Conservation (phyloP, 2,797 vertebrate species). For the Poeciliopsis presidionis region DNA sequence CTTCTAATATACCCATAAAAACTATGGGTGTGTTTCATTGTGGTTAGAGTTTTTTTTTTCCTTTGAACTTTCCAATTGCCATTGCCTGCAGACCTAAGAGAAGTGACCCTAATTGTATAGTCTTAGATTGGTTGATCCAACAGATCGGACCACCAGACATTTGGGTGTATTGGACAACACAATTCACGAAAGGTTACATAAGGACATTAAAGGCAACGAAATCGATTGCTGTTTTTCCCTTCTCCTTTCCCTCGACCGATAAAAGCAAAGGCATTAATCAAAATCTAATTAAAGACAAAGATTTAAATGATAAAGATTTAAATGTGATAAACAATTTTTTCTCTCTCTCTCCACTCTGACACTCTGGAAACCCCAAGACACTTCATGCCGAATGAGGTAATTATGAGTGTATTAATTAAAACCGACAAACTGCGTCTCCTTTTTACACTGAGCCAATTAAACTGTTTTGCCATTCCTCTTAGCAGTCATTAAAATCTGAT, state of each 20-base stretch:
- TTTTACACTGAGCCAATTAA: constrained; percentile 44
- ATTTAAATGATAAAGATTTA: constrained; percentile 27
- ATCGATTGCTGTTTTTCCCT: background rate
- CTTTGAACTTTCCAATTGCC: too few species aligned
- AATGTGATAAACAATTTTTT: constrained; percentile 32
- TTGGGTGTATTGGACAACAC: too few species aligned
- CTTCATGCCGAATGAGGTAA: constrained; percentile 22
- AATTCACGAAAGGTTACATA: background rate
- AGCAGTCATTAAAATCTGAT: constrained; percentile 4
- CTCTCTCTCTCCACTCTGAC: constrained; percentile 8
- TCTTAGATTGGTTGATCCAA: too few species aligned
- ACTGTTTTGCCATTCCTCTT: constrained; percentile 15
- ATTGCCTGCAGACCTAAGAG: too few species aligned
- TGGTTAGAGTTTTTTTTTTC: too few species aligned
- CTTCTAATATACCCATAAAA: too few species aligned
- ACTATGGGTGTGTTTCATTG: too few species aligned
- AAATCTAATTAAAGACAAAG: constrained; percentile 44
- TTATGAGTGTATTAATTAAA: constrained; percentile 61
- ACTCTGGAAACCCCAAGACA: constrained; percentile 14
- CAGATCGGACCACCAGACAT: too few species aligned
- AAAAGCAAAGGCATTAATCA: constrained; percentile 17
- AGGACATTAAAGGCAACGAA: background rate
- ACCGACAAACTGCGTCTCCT: constrained; percentile 39
- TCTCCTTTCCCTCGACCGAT: constrained; percentile 1
- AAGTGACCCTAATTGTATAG: too few species aligned